These are phyloP conservation scores for Passerina amoena DNA, from an alignment of 2,113 vertebrate genomes.

Conservation along the genomic window DNA sequence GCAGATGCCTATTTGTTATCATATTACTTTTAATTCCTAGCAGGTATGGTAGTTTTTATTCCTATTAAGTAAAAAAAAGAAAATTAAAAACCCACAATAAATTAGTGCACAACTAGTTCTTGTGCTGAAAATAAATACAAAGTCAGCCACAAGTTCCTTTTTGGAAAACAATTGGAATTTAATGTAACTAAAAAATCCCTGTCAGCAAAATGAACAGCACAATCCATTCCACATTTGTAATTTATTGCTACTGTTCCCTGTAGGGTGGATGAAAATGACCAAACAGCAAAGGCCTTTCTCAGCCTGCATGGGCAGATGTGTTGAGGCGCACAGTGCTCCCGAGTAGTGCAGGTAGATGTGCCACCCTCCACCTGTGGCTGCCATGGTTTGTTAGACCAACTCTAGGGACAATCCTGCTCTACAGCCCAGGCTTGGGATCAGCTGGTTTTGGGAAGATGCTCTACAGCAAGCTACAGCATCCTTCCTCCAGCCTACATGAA, in stretches of 20 bases:
- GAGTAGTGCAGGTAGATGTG: not conserved
- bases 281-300: not conserved
- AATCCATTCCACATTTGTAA: not conserved
- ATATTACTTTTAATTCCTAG: not conserved
- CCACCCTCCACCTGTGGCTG: not conserved
- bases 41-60: not conserved
- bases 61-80: not conserved
- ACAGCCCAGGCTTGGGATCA: not conserved
- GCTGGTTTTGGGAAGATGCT: not conserved
- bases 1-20: conserved; percentile 1
- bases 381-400: not conserved
- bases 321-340: rapidly evolving
- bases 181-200: not conserved
- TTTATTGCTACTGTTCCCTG: not conserved
- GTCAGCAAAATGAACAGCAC: not conserved
- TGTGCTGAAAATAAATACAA: not conserved
- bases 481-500: not conserved
- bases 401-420: not conserved
- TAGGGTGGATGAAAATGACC: not conserved
- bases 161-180: not conserved
- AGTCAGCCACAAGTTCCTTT: not conserved
- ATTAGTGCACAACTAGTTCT: not conserved
- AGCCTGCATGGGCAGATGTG: not conserved
- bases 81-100: not conserved
- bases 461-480: rapidly evolving